Percentiles rank a stretch among this genome's conserved stretches.
Evolutionary conservation across 2,797 vertebrate species (phyloP).

Genomic region (Muraenolepis orangiensis): DNA sequence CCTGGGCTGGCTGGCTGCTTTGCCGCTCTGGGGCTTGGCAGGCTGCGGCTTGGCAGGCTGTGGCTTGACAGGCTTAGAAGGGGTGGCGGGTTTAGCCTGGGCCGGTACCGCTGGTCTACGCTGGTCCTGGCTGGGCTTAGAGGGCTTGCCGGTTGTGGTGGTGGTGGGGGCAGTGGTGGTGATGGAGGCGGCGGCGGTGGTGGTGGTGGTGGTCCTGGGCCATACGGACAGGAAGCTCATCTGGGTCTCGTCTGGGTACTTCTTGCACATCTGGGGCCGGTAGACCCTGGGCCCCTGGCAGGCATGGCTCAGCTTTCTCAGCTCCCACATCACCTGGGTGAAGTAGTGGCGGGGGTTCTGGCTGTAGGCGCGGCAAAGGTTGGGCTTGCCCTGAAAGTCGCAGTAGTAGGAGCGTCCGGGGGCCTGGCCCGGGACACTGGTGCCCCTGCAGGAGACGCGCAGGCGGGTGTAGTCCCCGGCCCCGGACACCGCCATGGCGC

Average conservation of each 20-base stretch:
- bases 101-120: conserved; percentile 57
- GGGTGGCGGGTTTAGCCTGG: conserved; percentile 45
- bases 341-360: conserved; percentile 81
- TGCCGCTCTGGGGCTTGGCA: conserved; percentile 47
- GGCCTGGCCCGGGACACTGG: conserved; percentile 64
- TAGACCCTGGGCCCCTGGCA: conserved; percentile 73
- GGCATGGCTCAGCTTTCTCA: conserved; percentile 75
- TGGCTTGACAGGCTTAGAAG: conserved; percentile 52
- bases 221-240: conserved; percentile 73
- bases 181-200: neutral
- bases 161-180: conserved; percentile 8
- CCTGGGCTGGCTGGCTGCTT: conserved; percentile 37
- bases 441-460: conserved; percentile 75
- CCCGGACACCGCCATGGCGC: conserved; percentile 70
- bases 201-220: conserved; percentile 54
- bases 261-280: conserved; percentile 78
- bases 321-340: conserved; percentile 77
- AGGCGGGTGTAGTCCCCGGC: conserved; percentile 70
- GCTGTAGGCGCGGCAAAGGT: conserved; percentile 77
- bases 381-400: conserved; percentile 74
- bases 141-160: conserved; percentile 39
- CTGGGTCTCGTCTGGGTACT: conserved; percentile 70
- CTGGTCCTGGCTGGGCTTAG: conserved; percentile 46
- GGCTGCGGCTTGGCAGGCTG: conserved; percentile 53
- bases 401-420: conserved; percentile 75